A percentile compares a stretch with the other conserved stretches of the same genome.
These are phyloP conservation scores for Mamestra configurata DNA, from an alignment of 1,140 invertebrate species.

Conservation along the genomic window DNA sequence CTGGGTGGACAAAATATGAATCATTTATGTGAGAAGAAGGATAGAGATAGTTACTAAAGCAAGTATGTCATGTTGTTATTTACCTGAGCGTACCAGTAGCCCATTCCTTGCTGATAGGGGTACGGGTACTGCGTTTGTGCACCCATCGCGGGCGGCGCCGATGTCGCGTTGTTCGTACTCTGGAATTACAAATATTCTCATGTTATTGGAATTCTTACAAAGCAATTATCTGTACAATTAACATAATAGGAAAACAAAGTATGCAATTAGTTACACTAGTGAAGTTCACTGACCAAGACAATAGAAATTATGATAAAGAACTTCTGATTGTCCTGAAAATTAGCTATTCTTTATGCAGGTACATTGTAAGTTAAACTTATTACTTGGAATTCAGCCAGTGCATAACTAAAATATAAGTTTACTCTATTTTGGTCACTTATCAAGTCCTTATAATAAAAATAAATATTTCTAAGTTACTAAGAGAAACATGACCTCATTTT, in stretches of 20 bases:
- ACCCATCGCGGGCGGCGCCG: constrained; percentile 78
- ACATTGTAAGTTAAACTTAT: neutral
- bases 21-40: neutral
- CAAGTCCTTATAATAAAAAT: too few relatives aligned
- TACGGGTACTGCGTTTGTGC: constrained; percentile 83
- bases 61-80: constrained; percentile 58
- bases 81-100: constrained; percentile 86
- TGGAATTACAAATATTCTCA: constrained; percentile 62
- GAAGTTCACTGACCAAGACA: neutral
- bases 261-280: neutral
- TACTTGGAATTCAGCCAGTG: too few relatives aligned
- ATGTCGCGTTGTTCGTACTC: constrained; percentile 78
- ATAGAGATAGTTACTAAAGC: neutral
- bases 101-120: constrained; percentile 84
- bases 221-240: neutral
- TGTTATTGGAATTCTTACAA: neutral
- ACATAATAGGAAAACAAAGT: too few relatives aligned
- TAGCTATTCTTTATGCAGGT: neutral
- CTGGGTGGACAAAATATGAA: neutral
- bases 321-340: neutral
- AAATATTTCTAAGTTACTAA: too few relatives aligned
- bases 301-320: neutral
- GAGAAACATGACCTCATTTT: too few relatives aligned
- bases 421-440: too few relatives aligned
- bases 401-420: too few relatives aligned